A percentile compares a stretch with the other conserved stretches of the same genome.
Evolutionary conservation across 1,140 invertebrate species (phyloP).

Genomic region (Samia ricini): DNA sequence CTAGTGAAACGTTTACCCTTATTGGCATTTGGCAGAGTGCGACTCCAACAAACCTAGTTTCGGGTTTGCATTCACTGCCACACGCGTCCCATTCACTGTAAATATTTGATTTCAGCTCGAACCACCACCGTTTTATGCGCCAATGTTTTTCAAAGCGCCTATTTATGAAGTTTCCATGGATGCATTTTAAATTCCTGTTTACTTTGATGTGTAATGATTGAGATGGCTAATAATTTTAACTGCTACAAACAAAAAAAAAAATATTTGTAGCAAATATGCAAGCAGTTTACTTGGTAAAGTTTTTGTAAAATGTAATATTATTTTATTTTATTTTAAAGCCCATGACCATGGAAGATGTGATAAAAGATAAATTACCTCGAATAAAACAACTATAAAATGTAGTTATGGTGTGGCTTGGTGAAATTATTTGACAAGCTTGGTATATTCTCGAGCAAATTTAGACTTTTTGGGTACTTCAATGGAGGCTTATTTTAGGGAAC

Average conservation of each 20-base stretch:
- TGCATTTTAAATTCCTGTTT: background rate
- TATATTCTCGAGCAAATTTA: no score
- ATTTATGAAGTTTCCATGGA: background rate
- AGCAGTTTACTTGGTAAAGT: no score
- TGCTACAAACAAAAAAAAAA: background rate
- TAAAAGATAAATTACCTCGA: no score
- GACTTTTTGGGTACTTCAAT: no score
- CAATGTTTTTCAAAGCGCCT: slow-evolving; percentile 16
- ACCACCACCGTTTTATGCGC: slow-evolving; percentile 3
- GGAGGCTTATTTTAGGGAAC: no score
- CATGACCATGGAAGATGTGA: no score
- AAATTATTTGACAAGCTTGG: no score
- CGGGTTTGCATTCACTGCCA: background rate
- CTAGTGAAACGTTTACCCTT: slow-evolving; percentile 12
- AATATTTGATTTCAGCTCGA: slow-evolving; percentile 24
- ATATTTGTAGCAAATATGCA: no score
- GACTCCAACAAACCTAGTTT: background rate
- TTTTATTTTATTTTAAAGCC: no score
- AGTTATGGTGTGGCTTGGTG: no score
- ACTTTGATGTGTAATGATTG: background rate
- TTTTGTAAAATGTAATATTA: no score
- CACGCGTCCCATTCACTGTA: background rate
- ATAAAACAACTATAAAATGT: no score
- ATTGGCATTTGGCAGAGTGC: background rate
- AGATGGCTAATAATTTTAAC: background rate